Conservation (phyloP, 2,113 vertebrate species). For the Glaucidium brasilianum region DNA sequence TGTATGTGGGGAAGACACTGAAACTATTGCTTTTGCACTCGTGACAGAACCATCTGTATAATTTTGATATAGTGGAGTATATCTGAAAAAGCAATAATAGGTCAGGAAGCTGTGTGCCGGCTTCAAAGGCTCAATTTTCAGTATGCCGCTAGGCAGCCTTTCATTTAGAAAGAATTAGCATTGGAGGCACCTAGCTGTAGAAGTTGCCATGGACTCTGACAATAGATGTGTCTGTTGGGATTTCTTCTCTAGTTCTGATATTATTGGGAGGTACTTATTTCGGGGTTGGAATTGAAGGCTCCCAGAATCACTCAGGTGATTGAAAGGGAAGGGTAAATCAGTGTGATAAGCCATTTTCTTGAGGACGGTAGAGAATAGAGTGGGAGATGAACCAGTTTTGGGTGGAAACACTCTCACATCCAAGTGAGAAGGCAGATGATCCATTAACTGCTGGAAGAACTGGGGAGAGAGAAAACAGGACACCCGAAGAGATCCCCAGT, state of each 20-base stretch:
- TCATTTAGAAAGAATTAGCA: neutral
- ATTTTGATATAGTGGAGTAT: neutral
- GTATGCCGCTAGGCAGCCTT: neutral
- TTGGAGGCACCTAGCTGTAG: neutral
- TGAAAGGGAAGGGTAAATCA: neutral
- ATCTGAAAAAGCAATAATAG: conserved; percentile 45
- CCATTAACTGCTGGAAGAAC: neutral
- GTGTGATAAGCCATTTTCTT: neutral
- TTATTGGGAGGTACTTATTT: neutral
- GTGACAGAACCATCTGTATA: neutral
- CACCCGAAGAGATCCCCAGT: neutral
- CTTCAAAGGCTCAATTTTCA: conserved; percentile 23
- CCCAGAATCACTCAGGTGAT: neutral
- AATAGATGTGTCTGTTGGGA: neutral
- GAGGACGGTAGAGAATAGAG: neutral
- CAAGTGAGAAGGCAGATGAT: neutral
- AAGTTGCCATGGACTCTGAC: neutral
- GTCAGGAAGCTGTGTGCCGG: neutral
- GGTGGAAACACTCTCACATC: neutral
- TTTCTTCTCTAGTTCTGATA: neutral
- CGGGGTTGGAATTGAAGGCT: neutral
- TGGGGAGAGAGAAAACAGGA: neutral
- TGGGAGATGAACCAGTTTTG: neutral
- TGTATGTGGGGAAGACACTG: neutral
- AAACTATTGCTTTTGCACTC: neutral